Base-by-base conservation (phyloP, 1,140 invertebrate genomes). In the Lepidurus apus region DNA sequence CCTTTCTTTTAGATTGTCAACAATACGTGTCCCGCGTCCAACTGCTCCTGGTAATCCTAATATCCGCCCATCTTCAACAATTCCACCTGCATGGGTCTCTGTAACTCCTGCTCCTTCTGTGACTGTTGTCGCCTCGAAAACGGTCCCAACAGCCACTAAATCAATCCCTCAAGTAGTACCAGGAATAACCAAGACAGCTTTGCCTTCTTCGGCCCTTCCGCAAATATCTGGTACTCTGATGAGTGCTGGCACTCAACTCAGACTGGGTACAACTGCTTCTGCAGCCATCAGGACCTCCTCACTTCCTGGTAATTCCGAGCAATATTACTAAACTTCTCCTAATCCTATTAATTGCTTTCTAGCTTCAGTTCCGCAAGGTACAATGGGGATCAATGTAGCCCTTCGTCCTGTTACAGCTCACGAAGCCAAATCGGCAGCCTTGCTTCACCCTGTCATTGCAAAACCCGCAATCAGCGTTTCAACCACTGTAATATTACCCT, bases 51-150 rank as follows among this genome's bases (percentile, higher is more conserved):
- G 43, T 7, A 74, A 44, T 10, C 78, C 78, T 21, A 44, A 34
- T 5, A 24, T 24, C 34, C 44, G 43, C 53, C 24, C 76, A 26
- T 17, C 42, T 77, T n/a, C 17, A 24, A 43, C 76, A 34, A n/a
- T 77, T 24, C n/a, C 26, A 11, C 26, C 44, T 17, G 65, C 76
- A n/a, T 77, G 76, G 76, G 76, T 77, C 10, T 53, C 76, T 3
- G 76, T 77, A 77, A 77, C 76, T 11, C 76, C 44, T 8, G 43
- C 45, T 47, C 45, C 43, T 26, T 45, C 76, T 26, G 44, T 77
- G 9, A 24, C 53, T 77, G 10, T 45, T 42, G 44, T 65, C 43
- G n/a, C 76, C 43, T 44, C 43, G 1, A 42, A 75, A 42, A 13
- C 34, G 11, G n/a, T 77, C 21, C 24, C 4, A 65, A 65, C 13